phyloP scores from a whole-genome alignment of 2,888 invertebrate genomes.

The Argyresthia albistria region DNA sequence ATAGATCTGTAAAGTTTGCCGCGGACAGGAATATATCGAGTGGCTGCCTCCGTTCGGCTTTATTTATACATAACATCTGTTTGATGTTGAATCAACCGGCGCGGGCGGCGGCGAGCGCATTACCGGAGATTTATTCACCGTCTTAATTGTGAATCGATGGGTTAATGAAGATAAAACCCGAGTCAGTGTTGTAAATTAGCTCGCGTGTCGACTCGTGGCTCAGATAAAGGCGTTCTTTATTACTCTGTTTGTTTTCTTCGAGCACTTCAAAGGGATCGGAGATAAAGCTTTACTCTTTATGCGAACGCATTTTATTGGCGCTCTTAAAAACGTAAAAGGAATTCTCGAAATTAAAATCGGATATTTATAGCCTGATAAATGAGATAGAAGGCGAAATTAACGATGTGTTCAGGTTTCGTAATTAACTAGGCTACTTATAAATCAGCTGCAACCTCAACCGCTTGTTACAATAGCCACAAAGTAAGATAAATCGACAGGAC shows the following conservation, averaged over 20 bases:
- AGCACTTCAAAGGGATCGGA: conserved; percentile 65
- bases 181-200: conserved; percentile 72
- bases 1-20: conserved; percentile 71
- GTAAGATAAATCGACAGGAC: conserved; percentile 66
- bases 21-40: conserved; percentile 72
- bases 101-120: conserved; percentile 62
- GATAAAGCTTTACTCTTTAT: conserved; percentile 63
- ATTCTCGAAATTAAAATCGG: conserved; percentile 4
- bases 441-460: conserved; percentile 53
- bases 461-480: conserved; percentile 61
- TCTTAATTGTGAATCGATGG: conserved; percentile 74
- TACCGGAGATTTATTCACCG: conserved; percentile 71
- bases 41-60: conserved; percentile 70
- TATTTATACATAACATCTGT: conserved; percentile 73
- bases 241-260: conserved; percentile 70
- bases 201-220: conserved; percentile 71
- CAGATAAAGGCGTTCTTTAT: conserved; percentile 70
- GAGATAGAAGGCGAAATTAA: conserved; percentile 45
- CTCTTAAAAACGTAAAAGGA: conserved; percentile 22
- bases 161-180: conserved; percentile 73
- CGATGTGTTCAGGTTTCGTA: conserved; percentile 48
- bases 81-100: conserved; percentile 70
- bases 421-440: conserved; percentile 64
- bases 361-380: conserved; percentile 25
- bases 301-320: conserved; percentile 56